Evolutionary conservation across 1,140 invertebrate species (phyloP), one percentile per base, ranked within the genome.

Genomic region (Drosophila hydei): DNA sequence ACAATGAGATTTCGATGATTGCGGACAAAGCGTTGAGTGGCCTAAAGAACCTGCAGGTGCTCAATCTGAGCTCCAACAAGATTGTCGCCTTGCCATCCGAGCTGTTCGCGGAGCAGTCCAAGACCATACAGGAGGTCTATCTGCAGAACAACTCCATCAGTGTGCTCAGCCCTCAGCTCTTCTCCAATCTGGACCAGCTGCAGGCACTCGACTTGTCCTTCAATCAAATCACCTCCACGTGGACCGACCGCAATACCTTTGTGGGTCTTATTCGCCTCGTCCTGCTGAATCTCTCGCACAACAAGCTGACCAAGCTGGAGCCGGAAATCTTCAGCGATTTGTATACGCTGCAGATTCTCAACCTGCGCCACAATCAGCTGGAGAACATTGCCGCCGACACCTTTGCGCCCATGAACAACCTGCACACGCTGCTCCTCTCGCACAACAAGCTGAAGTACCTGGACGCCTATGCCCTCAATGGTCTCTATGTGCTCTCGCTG

Each of bases 131-230:
- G 92, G 96, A 97, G 92, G 94, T 98, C 72, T 95, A 96, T 90
- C 91, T 98, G 77, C 95, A 96, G 90, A 97, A 97, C 91, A 98
- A 98, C 93, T 97, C 95, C 47, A 96, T 97, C 48, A 95, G 94
- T 84, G 95, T 95, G 7, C 92, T 97, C 40, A 95, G 96, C 55
- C 95, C 96, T 0, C 95, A 95, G 62, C 92, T 97, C 9, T 96
- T 98, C 81, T 94, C 95, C 6, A 96, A 96, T 83, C 93, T 99
- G 80, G 95, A 96, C 77, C 96, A 97, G 87, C 93, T 99, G 60
- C 94, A 97, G 77, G 94, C 96, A 0, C 92, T 99, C 47, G 97
- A 99, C 91, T 92, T 98, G 76, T 97, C 97, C 16, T 94, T 94
- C 77, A 99, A 99, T 92, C 94, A 95, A 89, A 93, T 99, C 23